Evolutionary conservation across 2,888 invertebrate genomes (phyloP), one percentile per base, ranked within the genome.

Genomic region (Cephonodes hylas): DNA sequence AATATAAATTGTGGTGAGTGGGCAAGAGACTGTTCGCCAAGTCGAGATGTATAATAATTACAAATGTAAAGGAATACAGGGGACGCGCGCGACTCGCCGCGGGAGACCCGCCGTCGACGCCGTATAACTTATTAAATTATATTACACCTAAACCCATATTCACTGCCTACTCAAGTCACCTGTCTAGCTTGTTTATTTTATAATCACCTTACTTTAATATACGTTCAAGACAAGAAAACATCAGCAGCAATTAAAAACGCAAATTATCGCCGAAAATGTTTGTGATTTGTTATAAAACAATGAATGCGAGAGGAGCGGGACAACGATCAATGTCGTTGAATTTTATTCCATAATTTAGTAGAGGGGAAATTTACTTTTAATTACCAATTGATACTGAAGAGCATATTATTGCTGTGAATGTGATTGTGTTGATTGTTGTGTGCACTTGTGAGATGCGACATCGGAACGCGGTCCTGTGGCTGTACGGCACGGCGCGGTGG

Each of bases 41-140:
- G 53, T 53, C 53, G 27, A 53, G 53, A 53, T 53, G 53, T 53
- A 53, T 53, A 68, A 73, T 77, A 79, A 79, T 76, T 73, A 72
- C 71, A 62, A 56, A 61, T 18, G 44, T n/a, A 44, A 57, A 57
- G 66, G 64, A 72, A 75, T 74, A 75, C 76, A 70, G 72, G n/a
- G 70, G 67, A 63, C 66, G 69, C 70, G 72, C 71, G 69, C 70
- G 71, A 73, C 70, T 72, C 80, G 65, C 88, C 76, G 76, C 89
- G 79, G 90, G 91, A 76, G 80, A 68, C 71, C 87, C 66, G 62
- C 79, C 70, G 63, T 79, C 70, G 74, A 76, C 80, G 77, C 77
- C 83, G 78, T 82, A 88, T 88, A 88, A 87, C 84, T 90, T 89
- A 89, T 89, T 88, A 89, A 89, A 89, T 89, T 89, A 89, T 89